phyloP scores from a whole-genome alignment of 2,888 invertebrate genomes.

The Elgonia sp. region DNA sequence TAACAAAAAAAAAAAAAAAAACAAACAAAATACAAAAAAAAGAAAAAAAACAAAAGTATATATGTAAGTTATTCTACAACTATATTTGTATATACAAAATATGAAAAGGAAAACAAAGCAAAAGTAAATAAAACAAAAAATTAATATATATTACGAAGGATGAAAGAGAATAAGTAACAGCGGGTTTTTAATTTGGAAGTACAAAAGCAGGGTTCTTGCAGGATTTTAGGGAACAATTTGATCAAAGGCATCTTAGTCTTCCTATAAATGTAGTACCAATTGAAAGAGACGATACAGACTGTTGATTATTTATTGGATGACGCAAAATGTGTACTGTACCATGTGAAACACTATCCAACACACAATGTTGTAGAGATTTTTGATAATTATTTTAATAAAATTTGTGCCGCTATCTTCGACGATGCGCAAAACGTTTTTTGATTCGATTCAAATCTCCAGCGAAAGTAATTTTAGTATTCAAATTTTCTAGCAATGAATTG shows the following conservation, averaged over 20 bases:
- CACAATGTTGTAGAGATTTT: slow-evolving; percentile 55
- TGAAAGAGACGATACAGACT: slow-evolving; percentile 71
- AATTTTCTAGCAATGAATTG: slow-evolving; percentile 9
- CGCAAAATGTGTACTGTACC: slow-evolving; percentile 36
- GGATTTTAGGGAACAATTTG: slow-evolving; percentile 75
- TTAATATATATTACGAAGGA: slow-evolving; percentile 52
- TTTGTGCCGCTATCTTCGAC: slow-evolving; percentile 57
- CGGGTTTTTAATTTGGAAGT: slow-evolving; percentile 65
- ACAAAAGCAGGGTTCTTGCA: slow-evolving; percentile 73
- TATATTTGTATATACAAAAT: slow-evolving; percentile 67
- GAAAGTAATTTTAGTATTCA: slow-evolving; percentile 5
- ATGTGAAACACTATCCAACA: slow-evolving; percentile 33
- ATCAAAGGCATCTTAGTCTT: slow-evolving; percentile 75
- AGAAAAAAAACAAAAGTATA: slow-evolving; percentile 52
- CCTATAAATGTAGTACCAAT: slow-evolving; percentile 73
- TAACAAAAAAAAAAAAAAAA: slow-evolving; percentile 5
- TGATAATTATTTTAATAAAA: slow-evolving; percentile 49
- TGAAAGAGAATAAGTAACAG: slow-evolving; percentile 45
- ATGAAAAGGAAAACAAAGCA: slow-evolving; percentile 29
- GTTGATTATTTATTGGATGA: slow-evolving; percentile 67
- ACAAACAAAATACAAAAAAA: too few species aligned
- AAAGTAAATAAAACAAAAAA: too few species aligned
- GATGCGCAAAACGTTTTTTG: slow-evolving; percentile 12
- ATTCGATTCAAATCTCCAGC: background rate
- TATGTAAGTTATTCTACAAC: slow-evolving; percentile 66